These are phyloP conservation scores for Anagrus nilaparvatae DNA, from an alignment of 1,140 invertebrate species.

Conservation along the genomic window DNA sequence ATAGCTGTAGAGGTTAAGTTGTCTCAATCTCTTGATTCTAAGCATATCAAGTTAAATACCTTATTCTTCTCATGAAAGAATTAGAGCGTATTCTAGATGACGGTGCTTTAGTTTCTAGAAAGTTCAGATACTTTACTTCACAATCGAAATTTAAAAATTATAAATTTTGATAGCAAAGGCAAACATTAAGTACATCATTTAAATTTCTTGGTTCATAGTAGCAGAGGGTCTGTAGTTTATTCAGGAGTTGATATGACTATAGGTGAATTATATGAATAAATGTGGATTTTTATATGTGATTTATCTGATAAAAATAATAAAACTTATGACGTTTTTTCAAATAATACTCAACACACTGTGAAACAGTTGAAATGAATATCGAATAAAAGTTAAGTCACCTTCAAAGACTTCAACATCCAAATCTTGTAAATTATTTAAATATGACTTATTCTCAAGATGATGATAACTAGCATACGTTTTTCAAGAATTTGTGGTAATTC, in stretches of 20 bases:
- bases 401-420: slow-evolving; percentile 55
- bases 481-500: slow-evolving; percentile 57
- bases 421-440: slow-evolving; percentile 63
- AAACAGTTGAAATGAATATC: slow-evolving; percentile 51
- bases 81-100: slow-evolving; percentile 26
- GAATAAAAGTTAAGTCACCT: slow-evolving; percentile 64
- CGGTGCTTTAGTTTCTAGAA: slow-evolving; percentile 33
- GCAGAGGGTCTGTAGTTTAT: slow-evolving; percentile 55
- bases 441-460: slow-evolving; percentile 52
- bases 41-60: slow-evolving; percentile 29
- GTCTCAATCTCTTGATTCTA: slow-evolving; percentile 23
- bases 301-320: slow-evolving; percentile 21
- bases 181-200: slow-evolving; percentile 45
- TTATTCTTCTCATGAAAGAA: slow-evolving; percentile 31
- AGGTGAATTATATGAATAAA: slow-evolving; percentile 56
- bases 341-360: slow-evolving; percentile 38
- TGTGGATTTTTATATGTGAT: slow-evolving; percentile 57
- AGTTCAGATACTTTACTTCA: slow-evolving; percentile 36
- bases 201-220: slow-evolving; percentile 52
- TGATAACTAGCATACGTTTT: slow-evolving; percentile 51
- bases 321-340: too few species aligned
- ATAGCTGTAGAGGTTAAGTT: slow-evolving; percentile 30
- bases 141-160: slow-evolving; percentile 40
- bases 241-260: slow-evolving; percentile 54
- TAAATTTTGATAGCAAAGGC: slow-evolving; percentile 45